Evolutionary conservation across 2,113 vertebrate species (phyloP), one percentile per base, ranked within the genome.

Genomic region (Cairina moschata): DNA sequence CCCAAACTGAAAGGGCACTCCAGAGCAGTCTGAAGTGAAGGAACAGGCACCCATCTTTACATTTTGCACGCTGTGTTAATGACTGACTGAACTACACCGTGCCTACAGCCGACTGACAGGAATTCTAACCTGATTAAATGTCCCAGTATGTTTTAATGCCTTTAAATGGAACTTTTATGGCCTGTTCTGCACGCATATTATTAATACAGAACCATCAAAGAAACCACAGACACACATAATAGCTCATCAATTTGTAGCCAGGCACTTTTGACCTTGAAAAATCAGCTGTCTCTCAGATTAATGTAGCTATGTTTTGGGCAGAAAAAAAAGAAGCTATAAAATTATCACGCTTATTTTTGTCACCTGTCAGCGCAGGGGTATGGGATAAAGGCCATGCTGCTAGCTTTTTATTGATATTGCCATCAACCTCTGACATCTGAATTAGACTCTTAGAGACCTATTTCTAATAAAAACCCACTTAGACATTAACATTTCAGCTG

Each of bases 261-360:
- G 93, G 96, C 94, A 97, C 96, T 98, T 98, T 94, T 98, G 97
- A 98, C 98, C 98, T 98, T 98, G 98, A 97, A 97, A 97, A 98
- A 97, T 97, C 97, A 97, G 85, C 97, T 97, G 95, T 97, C 97
- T 97, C 97, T 96, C 95, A 97, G 96, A 98, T 97, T 97, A 98
- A 98, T 89, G 90, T 90, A 97, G 96, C 96, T 93, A 95, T 86
- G 94, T 97, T 97, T 98, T 89, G 88, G 86, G 86, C 66, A 95
- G 92, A 56, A 96, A 95, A 95, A 97, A 95, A 97, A 92, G 54
- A 60, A 96, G 87, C 73, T 60, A 92, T 96, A 97, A 97, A 97
- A 98, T 97, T 94, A 97, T 92, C 93, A 83, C 80, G 94, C 91
- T 97, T 97, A 95, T 97, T 97, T 98, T 97, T 97, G 97, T 97